A percentile compares a stretch with the other conserved stretches of the same genome.
Conservation (phyloP, 2,797 vertebrate genomes). For the Hypotaenidia philippensis region DNA sequence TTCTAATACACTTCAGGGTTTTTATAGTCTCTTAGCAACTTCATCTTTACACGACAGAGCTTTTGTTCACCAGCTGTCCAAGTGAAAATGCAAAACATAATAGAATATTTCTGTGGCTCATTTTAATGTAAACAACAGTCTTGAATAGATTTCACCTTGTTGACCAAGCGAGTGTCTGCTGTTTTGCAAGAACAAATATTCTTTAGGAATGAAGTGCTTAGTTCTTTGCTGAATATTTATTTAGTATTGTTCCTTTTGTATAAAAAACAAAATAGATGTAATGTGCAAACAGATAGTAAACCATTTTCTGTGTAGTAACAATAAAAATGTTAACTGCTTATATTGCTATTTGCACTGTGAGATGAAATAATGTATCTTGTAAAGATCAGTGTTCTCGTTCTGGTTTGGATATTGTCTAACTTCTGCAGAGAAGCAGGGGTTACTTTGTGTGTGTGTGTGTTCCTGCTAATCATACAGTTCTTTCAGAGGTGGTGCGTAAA, state of each 20-base stretch:
- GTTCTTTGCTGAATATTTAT: not conserved
- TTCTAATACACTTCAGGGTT: not conserved
- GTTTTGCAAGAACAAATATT: not conserved
- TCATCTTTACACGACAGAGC: not conserved
- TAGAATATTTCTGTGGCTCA: not conserved
- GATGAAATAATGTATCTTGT: not conserved
- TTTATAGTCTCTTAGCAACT: slow-evolving; percentile 17
- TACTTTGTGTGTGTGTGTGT: not conserved
- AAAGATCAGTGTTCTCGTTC: not conserved
- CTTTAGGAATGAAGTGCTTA: not conserved
- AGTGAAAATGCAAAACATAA: slow-evolving; percentile 4
- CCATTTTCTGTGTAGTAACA: not conserved
- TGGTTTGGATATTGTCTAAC: not conserved
- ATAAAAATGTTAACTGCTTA: not conserved
- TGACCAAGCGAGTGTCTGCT: not conserved
- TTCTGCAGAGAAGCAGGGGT: not conserved
- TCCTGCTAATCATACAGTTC: not conserved
- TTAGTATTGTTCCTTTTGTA: not conserved
- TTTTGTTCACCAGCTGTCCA: slow-evolving; percentile 1
- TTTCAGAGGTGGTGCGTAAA: not conserved
- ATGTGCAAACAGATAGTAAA: not conserved
- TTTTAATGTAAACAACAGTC: not conserved
- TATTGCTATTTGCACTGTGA: not conserved
- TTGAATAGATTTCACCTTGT: not conserved
- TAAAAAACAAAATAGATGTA: not conserved